Evolutionary conservation across 1,140 invertebrate species (phyloP).

Genomic region (Diachasma alloeum): DNA sequence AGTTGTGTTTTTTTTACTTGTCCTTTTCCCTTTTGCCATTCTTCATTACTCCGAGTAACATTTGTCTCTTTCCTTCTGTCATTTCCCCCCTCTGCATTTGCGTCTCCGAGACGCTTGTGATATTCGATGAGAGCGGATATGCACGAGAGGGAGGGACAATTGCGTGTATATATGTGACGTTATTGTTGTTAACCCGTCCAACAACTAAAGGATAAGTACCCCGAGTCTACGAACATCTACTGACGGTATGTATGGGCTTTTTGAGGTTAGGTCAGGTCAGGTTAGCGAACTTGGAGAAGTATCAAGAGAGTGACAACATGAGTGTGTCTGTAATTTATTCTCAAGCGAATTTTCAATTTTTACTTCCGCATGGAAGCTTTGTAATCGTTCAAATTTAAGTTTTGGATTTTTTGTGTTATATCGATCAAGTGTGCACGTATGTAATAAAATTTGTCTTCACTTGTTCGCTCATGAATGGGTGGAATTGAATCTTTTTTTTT

Average conservation of each 20-base stretch:
- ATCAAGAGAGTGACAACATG: background rate
- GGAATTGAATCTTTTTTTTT: too few species aligned
- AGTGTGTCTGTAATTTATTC: background rate
- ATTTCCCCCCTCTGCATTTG: background rate
- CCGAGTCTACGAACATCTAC: slow-evolving; percentile 16
- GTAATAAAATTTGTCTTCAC: too few species aligned
- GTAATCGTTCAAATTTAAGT: too few species aligned
- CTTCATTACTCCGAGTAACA: background rate
- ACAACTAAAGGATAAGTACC: slow-evolving; percentile 42
- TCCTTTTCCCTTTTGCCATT: background rate
- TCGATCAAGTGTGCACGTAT: too few species aligned
- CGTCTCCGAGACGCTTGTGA: slow-evolving; percentile 33
- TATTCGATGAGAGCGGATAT: slow-evolving; percentile 64
- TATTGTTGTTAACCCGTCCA: slow-evolving; percentile 4
- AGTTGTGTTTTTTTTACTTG: slow-evolving; percentile 26
- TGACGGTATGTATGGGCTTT: background rate
- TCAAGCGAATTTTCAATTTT: background rate
- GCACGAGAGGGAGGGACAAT: slow-evolving; percentile 49
- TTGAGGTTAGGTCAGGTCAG: slow-evolving; percentile 61
- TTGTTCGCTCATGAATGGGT: too few species aligned
- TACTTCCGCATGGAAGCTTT: too few species aligned
- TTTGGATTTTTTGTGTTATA: too few species aligned
- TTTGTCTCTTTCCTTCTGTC: slow-evolving; percentile 24
- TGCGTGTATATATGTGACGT: slow-evolving; percentile 50
- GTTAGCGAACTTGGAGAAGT: slow-evolving; percentile 51